Evolutionary conservation across 2,113 vertebrate genomes (phyloP).

Genomic region (Perca flavescens): DNA sequence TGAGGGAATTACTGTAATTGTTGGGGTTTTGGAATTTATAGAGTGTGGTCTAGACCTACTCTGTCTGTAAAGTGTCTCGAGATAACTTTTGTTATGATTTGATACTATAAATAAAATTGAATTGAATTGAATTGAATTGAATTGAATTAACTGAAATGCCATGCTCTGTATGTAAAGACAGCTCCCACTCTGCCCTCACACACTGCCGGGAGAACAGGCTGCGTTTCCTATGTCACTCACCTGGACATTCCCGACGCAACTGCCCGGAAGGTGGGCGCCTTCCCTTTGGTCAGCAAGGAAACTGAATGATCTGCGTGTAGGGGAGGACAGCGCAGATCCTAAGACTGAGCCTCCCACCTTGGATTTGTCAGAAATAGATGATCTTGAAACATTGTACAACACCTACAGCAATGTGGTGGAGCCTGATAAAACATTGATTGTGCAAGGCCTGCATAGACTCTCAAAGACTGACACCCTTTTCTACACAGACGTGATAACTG

Average conservation of each 20-base stretch:
- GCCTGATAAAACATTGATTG: conserved; percentile 6
- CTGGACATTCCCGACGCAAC: conserved; percentile 26
- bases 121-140: too few relatives aligned
- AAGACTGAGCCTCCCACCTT: conserved; percentile 18
- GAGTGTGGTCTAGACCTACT: too few relatives aligned
- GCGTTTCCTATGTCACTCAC: conserved; percentile 40
- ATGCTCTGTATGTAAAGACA: conserved; percentile 27
- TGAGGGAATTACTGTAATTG: too few relatives aligned
- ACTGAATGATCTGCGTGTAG: conserved; percentile 39
- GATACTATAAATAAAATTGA: too few relatives aligned
- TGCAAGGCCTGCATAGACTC: conserved; percentile 28
- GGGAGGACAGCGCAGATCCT: conserved; percentile 48
- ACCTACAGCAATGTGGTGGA: background rate
- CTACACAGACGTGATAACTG: conserved; percentile 23
- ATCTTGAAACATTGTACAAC: conserved; percentile 1
- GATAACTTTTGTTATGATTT: too few relatives aligned
- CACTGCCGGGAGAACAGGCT: conserved; percentile 24
- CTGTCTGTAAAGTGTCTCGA: too few relatives aligned
- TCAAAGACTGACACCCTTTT: conserved; percentile 17
- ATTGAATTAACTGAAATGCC: conserved; percentile 15
- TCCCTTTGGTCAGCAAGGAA: conserved; percentile 24
- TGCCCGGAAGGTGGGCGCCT: background rate
- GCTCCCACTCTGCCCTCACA: conserved; percentile 12
- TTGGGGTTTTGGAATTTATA: too few relatives aligned
- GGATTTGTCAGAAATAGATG: background rate